phyloP scores from a whole-genome alignment of 2,797 vertebrate species.

The Philypnodon macrostomus region DNA sequence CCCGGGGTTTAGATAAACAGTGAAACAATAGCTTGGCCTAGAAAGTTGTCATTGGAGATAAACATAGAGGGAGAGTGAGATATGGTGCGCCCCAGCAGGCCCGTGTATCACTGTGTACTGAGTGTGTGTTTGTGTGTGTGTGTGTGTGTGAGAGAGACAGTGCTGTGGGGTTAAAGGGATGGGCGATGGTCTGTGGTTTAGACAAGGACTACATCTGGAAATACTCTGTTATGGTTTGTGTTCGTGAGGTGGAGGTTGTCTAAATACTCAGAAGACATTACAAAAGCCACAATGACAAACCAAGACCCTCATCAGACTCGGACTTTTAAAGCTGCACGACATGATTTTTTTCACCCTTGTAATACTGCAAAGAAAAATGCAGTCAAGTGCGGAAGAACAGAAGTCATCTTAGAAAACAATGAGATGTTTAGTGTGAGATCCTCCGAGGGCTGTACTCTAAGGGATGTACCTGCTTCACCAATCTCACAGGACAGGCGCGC shows the following conservation, averaged over 20 bases:
- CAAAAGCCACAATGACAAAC: constrained; percentile 20
- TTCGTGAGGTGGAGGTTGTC: constrained; percentile 47
- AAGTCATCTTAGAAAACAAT: too few species aligned
- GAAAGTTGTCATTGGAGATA: constrained; percentile 68
- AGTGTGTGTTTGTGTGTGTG: background rate
- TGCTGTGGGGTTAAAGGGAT: constrained; percentile 37
- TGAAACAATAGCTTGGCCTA: constrained; percentile 67
- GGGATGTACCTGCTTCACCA: too few species aligned
- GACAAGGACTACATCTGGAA: constrained; percentile 67
- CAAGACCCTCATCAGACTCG: too few species aligned
- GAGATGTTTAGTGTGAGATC: too few species aligned
- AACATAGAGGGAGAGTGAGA: constrained; percentile 55
- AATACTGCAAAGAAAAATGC: too few species aligned
- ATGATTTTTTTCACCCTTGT: too few species aligned
- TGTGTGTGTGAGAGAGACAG: constrained; percentile 12
- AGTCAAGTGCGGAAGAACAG: too few species aligned
- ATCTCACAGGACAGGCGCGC: too few species aligned
- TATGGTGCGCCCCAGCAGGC: constrained; percentile 46
- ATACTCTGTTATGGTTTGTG: constrained; percentile 45
- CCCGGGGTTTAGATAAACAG: constrained; percentile 68
- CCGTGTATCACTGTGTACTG: constrained; percentile 15
- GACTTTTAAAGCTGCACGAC: too few species aligned
- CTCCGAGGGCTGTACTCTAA: too few species aligned
- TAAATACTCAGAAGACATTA: constrained; percentile 46
- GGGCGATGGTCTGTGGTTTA: constrained; percentile 45